Conservation (phyloP, 2,797 vertebrate genomes). For the Malacoraja senta region DNA sequence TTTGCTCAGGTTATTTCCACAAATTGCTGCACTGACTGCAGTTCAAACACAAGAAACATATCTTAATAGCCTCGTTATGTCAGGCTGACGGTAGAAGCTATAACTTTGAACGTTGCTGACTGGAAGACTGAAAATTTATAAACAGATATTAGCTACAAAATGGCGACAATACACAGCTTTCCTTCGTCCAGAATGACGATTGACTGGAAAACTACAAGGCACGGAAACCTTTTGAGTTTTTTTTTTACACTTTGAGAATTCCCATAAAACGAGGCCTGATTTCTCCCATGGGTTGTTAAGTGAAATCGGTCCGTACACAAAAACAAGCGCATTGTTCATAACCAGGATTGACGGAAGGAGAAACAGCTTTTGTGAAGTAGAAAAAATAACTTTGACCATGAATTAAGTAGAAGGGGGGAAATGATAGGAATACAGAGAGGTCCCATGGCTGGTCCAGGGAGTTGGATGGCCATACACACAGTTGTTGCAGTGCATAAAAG, state of each 20-base stretch:
- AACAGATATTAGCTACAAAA: background rate
- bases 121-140: no score
- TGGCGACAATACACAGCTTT: background rate
- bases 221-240: background rate
- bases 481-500: background rate
- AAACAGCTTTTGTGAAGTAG: background rate
- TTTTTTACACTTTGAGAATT: background rate
- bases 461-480: background rate
- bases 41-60: background rate
- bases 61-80: background rate
- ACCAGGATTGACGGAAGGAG: background rate
- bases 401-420: background rate
- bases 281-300: background rate
- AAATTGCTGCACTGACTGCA: background rate
- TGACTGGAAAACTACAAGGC: background rate
- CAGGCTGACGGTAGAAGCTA: background rate
- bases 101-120: background rate
- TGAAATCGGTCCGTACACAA: background rate
- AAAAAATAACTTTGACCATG: background rate
- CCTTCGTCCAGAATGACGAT: background rate
- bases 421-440: background rate
- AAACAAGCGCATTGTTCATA: background rate
- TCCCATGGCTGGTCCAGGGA: background rate
- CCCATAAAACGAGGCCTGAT: no score
- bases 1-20: background rate